Evolutionary conservation across 1,140 invertebrate genomes (phyloP).

Genomic region (Drosophila arawakana): DNA sequence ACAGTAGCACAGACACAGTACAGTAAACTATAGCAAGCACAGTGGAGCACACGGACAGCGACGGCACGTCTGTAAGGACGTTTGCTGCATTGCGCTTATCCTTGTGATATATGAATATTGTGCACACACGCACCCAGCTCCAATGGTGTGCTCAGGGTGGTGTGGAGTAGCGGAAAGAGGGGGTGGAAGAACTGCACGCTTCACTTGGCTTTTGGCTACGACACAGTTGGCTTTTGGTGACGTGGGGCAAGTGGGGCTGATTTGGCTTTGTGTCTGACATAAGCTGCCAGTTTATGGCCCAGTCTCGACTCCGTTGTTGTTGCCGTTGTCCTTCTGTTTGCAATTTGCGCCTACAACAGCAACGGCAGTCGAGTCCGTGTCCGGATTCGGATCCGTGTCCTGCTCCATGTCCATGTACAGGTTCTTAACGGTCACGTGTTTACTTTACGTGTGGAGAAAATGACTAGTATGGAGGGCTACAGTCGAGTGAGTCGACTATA

Average conservation of each 20-base stretch:
- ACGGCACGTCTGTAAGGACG: slow-evolving; percentile 80
- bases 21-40: slow-evolving; percentile 35
- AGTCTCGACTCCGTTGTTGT: slow-evolving; percentile 38
- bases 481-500: too few relatives aligned
- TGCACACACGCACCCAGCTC: slow-evolving; percentile 75
- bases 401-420: slow-evolving; percentile 45
- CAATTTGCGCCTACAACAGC: slow-evolving; percentile 79
- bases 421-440: slow-evolving; percentile 82
- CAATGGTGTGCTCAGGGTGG: slow-evolving; percentile 6
- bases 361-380: slow-evolving; percentile 4
- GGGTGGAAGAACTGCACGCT: slow-evolving; percentile 30
- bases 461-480: slow-evolving; percentile 17
- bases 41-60: slow-evolving; percentile 23
- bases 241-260: slow-evolving; percentile 20
- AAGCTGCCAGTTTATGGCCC: slow-evolving; percentile 76
- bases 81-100: slow-evolving; percentile 85
- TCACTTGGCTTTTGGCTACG: slow-evolving; percentile 49
- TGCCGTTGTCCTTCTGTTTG: slow-evolving; percentile 74
- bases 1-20: slow-evolving; percentile 5
- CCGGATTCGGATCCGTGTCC: slow-evolving; percentile 20
- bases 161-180: too few relatives aligned
- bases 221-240: neutral
- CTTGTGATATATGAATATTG: slow-evolving; percentile 84
- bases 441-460: slow-evolving; percentile 81
- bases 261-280: slow-evolving; percentile 77